These are phyloP conservation scores for Stictocephala bisonia DNA, from an alignment of 2,888 invertebrate species.

Conservation along the genomic window DNA sequence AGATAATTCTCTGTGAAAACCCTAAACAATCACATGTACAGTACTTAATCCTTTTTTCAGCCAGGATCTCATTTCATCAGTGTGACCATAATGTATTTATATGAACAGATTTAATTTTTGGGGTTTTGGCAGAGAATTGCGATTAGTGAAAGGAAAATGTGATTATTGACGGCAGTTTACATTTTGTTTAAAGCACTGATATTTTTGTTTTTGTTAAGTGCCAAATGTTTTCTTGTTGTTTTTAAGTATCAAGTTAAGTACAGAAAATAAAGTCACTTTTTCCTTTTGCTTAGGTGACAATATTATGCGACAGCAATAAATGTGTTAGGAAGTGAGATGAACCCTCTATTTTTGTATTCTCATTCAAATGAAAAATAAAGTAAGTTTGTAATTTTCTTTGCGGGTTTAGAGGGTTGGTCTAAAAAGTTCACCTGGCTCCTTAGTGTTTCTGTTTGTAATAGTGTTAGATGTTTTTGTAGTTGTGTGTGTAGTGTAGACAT, in stretches of 20 bases:
- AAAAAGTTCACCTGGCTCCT: slow-evolving; percentile 45
- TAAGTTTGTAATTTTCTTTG: slow-evolving; percentile 51
- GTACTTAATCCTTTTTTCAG: slow-evolving; percentile 15
- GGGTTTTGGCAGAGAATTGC: slow-evolving; percentile 49
- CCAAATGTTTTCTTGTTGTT: slow-evolving; percentile 16
- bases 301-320: slow-evolving; percentile 58
- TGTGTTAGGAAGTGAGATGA: slow-evolving; percentile 56
- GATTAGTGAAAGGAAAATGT: slow-evolving; percentile 50
- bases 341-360: slow-evolving; percentile 60
- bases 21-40: slow-evolving; percentile 18
- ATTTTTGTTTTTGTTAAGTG: slow-evolving; percentile 25
- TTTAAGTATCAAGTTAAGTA: background rate
- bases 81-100: background rate
- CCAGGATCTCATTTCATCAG: slow-evolving; percentile 29
- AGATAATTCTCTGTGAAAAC: slow-evolving; percentile 47
- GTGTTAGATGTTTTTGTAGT: slow-evolving; percentile 60
- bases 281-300: slow-evolving; percentile 58
- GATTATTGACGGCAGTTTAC: slow-evolving; percentile 37
- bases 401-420: slow-evolving; percentile 49
- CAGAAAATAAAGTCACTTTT: slow-evolving; percentile 49
- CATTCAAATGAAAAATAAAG: slow-evolving; percentile 54
- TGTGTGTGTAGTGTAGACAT: slow-evolving; percentile 58
- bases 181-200: slow-evolving; percentile 2
- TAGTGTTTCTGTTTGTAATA: slow-evolving; percentile 54
- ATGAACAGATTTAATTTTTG: slow-evolving; percentile 3